Conservation (phyloP, 2,888 invertebrate genomes). For the Leucania comma region DNA sequence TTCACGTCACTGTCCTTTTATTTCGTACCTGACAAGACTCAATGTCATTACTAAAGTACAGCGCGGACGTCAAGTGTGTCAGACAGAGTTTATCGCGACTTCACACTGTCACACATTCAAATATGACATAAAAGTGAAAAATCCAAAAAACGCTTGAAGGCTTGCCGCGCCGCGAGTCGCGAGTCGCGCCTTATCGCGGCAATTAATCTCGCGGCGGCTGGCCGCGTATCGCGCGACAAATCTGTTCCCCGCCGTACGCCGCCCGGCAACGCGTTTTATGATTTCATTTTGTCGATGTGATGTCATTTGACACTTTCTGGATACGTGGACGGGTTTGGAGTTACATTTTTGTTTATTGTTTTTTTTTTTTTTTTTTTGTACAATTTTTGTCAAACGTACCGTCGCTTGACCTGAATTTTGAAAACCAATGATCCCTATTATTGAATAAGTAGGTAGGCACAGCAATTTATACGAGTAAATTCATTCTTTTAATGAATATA, state of each 20-base stretch:
- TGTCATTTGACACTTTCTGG: constrained; percentile 78
- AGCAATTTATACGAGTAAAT: too few species aligned
- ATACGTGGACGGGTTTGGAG: constrained; percentile 43
- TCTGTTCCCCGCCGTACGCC: constrained; percentile 70
- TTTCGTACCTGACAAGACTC: constrained; percentile 29
- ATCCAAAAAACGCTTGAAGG: constrained; percentile 65
- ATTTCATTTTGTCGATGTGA: constrained; percentile 78
- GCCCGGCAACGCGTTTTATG: constrained; percentile 73
- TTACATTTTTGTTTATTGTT: constrained; percentile 45
- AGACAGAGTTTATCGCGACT: constrained; percentile 43
- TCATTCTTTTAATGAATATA: too few species aligned
- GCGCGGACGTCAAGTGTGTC: constrained; percentile 34
- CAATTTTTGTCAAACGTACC: background rate
- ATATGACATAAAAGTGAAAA: constrained; percentile 67
- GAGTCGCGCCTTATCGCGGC: constrained; percentile 75
- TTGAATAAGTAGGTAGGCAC: too few species aligned
- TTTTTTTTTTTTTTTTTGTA: constrained; percentile 1
- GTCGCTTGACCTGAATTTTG: too few species aligned
- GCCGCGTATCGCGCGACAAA: constrained; percentile 77
- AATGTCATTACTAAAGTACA: constrained; percentile 42
- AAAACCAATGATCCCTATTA: too few species aligned
- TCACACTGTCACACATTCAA: constrained; percentile 57
- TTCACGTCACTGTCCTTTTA: constrained; percentile 39
- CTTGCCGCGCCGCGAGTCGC: constrained; percentile 59
- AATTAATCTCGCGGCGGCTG: constrained; percentile 78